phyloP scores from a whole-genome alignment of 1,140 invertebrate species.

The Caenorhabditis tropicalis region DNA sequence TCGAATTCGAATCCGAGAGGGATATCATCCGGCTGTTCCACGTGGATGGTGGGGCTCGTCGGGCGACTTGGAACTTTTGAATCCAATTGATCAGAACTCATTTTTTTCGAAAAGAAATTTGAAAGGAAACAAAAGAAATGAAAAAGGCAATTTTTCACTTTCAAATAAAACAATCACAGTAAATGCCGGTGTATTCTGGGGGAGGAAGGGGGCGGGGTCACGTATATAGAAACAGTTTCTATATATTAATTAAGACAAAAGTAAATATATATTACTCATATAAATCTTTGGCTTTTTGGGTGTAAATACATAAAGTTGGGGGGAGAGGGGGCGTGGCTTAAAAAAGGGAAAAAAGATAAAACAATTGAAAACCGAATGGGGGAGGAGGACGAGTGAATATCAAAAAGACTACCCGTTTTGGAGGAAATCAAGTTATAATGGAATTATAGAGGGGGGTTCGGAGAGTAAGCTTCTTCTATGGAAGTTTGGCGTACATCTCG shows the following conservation, averaged over 20 bases:
- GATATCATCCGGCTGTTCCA: not conserved
- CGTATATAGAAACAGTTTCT: too few relatives aligned
- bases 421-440: conserved; percentile 20
- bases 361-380: not conserved
- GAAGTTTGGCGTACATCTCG: conserved; percentile 42
- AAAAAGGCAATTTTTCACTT: not conserved
- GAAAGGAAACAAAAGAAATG: not conserved
- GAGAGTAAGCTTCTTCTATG: not conserved
- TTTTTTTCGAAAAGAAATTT: not conserved
- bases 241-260: too few relatives aligned
- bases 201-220: not conserved
- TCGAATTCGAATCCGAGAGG: conserved; percentile 24
- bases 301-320: conserved; percentile 9
- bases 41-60: not conserved
- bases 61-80: not conserved
- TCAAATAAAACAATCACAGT: conserved; percentile 29
- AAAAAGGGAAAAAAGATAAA: not conserved
- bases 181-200: not conserved
- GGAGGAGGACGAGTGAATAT: too few relatives aligned
- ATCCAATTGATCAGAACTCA: not conserved
- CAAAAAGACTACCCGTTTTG: conserved; percentile 10
- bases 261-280: too few relatives aligned
- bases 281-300: not conserved
- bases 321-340: too few relatives aligned
- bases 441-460: not conserved